Conservation (phyloP, 2,797 vertebrate species). For the Gallinago solitaria region DNA sequence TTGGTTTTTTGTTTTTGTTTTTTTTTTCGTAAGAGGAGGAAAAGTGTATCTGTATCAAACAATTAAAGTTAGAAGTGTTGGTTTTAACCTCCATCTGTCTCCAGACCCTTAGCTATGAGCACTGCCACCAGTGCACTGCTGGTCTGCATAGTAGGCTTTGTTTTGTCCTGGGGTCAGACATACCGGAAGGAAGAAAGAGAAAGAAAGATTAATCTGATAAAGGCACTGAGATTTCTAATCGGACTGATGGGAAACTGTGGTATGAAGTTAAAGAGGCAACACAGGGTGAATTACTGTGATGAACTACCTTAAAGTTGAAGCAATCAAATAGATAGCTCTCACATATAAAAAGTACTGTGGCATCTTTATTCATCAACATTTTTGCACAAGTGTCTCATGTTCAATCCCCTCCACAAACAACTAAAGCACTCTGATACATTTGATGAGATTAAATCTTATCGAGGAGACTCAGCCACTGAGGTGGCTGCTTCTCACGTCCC, state of each 20-base stretch:
- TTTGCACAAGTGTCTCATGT: constrained; percentile 50
- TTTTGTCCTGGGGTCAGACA: constrained; percentile 66
- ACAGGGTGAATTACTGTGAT: constrained; percentile 80
- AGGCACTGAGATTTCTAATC: constrained; percentile 78
- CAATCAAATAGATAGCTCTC: constrained; percentile 84
- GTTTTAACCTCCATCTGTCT: constrained; percentile 26
- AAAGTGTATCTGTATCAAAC: not conserved
- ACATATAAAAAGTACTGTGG: constrained; percentile 78
- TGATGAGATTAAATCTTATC: constrained; percentile 78
- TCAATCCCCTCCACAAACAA: constrained; percentile 43
- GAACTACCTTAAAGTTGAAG: constrained; percentile 77
- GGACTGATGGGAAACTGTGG: constrained; percentile 79
- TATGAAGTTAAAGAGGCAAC: constrained; percentile 72
- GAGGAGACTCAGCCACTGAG: not conserved
- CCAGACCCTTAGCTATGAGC: not conserved
- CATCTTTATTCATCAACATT: constrained; percentile 79
- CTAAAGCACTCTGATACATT: constrained; percentile 78
- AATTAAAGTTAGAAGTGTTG: not conserved
- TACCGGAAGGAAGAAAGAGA: constrained; percentile 60
- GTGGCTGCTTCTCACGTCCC: constrained; percentile 62
- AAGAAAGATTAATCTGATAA: constrained; percentile 79
- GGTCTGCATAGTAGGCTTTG: not conserved
- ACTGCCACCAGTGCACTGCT: not conserved
- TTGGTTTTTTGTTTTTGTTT: too few species aligned
- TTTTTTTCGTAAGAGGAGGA: not conserved